phyloP scores from a whole-genome alignment of 2,797 vertebrate genomes.

The Phrynocephalus vlangalii region DNA sequence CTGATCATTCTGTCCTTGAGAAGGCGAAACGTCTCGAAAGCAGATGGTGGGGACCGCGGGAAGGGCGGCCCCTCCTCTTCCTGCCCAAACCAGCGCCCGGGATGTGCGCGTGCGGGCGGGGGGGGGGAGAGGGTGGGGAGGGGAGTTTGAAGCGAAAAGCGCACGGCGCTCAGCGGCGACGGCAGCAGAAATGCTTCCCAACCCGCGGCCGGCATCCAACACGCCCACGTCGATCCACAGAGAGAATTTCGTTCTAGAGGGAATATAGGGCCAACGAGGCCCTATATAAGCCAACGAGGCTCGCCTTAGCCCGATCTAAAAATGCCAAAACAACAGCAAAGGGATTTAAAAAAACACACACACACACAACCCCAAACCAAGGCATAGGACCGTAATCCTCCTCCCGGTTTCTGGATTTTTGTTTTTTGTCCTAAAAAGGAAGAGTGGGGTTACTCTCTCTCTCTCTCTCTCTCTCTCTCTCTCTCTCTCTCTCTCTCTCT shows the following conservation, averaged over 20 bases:
- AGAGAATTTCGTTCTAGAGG: background rate
- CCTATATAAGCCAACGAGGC: background rate
- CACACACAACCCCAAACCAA: no score
- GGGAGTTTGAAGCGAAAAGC: background rate
- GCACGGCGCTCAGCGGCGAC: background rate
- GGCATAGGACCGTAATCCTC: no score
- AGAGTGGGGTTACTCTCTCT: no score
- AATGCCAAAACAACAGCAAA: no score
- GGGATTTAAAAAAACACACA: no score
- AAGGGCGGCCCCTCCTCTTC: background rate
- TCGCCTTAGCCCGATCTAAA: no score
- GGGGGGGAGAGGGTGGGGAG: background rate
- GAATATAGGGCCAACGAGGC: background rate
- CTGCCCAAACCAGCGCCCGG: constrained; percentile 15
- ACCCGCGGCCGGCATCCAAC: background rate
- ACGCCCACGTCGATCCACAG: background rate
- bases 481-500: no score
- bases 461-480: no score
- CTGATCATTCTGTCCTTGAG: constrained; percentile 30
- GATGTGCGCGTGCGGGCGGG: background rate
- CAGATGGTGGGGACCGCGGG: constrained; percentile 30
- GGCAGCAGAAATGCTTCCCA: no score
- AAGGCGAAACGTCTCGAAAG: constrained; percentile 27
- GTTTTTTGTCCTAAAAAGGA: no score
- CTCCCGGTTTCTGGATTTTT: no score